These are phyloP conservation scores for Enteromius afrohamiltoni DNA, from an alignment of 2,797 vertebrate genomes.

Conservation along the genomic window DNA sequence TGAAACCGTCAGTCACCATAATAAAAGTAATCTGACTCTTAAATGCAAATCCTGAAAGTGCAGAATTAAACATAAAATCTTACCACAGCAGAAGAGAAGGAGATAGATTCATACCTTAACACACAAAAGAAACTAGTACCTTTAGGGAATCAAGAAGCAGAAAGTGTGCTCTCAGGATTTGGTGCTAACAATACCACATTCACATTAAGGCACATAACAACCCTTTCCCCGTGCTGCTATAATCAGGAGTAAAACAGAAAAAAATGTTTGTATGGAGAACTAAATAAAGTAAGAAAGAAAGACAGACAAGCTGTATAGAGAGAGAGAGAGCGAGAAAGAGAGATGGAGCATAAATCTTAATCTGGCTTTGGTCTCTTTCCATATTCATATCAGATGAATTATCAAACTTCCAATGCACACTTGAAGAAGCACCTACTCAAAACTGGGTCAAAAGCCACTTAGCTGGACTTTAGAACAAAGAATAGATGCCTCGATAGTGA, in stretches of 20 bases:
- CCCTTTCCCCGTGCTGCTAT: constrained; percentile 1
- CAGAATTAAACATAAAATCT: not conserved
- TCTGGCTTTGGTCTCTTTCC: constrained; percentile 43
- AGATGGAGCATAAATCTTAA: constrained; percentile 32
- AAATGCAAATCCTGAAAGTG: constrained; percentile 4
- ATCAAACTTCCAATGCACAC: constrained; percentile 25
- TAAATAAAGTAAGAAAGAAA: not conserved
- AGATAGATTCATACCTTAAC: not conserved
- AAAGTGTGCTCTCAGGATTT: not conserved
- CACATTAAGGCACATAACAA: not conserved
- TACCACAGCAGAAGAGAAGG: not conserved
- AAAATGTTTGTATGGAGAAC: not conserved
- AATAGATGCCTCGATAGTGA: constrained; percentile 47
- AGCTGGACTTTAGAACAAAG: constrained; percentile 54
- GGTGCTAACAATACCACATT: constrained; percentile 9
- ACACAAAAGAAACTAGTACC: not conserved
- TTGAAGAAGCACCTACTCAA: constrained; percentile 52
- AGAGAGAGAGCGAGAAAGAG: not conserved
- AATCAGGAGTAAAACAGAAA: not conserved
- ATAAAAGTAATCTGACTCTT: not conserved
- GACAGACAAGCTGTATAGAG: not conserved
- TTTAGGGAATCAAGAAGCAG: not conserved
- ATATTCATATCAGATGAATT: constrained; percentile 54
- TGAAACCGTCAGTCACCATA: constrained; percentile 9
- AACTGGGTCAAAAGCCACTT: constrained; percentile 65